Evolutionary conservation across 2,797 vertebrate genomes (phyloP).

Genomic region (Squalus acanthias): DNA sequence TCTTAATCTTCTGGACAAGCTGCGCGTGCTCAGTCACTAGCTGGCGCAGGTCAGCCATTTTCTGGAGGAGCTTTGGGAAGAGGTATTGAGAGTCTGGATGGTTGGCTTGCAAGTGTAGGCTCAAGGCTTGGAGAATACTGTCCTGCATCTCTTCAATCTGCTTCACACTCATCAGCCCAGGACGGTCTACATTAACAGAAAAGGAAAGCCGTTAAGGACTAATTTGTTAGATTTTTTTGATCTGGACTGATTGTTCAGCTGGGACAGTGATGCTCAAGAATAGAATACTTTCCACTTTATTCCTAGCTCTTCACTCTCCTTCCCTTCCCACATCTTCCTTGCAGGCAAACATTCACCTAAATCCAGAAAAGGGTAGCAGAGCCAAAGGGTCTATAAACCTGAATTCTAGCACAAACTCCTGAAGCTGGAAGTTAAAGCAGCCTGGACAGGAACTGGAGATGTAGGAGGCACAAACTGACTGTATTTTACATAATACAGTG

Average conservation of each 20-base stretch:
- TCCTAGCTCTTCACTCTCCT: background rate
- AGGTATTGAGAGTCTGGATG: slow-evolving; percentile 90
- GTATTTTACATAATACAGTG: background rate
- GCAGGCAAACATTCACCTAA: background rate
- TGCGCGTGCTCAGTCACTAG: slow-evolving; percentile 92
- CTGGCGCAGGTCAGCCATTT: slow-evolving; percentile 97
- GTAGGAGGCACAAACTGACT: background rate
- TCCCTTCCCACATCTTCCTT: background rate
- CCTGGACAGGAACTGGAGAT: background rate
- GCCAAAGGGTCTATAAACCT: background rate
- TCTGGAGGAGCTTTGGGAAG: slow-evolving; percentile 98
- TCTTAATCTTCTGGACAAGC: slow-evolving; percentile 97
- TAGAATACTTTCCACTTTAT: background rate
- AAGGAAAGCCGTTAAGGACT: background rate
- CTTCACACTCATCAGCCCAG: slow-evolving; percentile 88
- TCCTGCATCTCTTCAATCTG: slow-evolving; percentile 97
- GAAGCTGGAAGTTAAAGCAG: background rate
- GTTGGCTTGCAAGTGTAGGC: slow-evolving; percentile 88
- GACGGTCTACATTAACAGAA: slow-evolving; percentile 73
- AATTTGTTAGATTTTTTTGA: background rate
- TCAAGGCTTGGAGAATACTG: slow-evolving; percentile 83
- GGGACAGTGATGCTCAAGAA: background rate
- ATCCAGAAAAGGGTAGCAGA: background rate
- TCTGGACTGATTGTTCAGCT: background rate
- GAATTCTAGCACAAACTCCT: background rate